Base-by-base conservation (phyloP, 2,113 vertebrate genomes). In the Promerops cafer region DNA sequence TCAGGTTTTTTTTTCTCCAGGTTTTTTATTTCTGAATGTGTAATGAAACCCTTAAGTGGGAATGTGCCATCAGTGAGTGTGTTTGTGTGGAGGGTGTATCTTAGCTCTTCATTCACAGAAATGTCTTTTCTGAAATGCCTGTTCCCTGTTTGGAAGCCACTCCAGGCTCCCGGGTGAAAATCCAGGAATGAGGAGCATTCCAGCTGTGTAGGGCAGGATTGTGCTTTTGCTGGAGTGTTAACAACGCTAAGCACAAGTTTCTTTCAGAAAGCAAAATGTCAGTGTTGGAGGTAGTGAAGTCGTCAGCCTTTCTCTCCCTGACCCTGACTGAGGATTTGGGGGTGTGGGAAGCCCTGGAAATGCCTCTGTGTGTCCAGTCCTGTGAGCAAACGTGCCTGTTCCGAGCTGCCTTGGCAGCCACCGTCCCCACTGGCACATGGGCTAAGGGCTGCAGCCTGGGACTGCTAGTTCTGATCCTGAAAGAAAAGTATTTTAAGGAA, bases 401-500 rank as follows among this genome's bases (percentile, higher is more conserved):
- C 71, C 1, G 10, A 35, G 72, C 79, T 81, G 79, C 71, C 83
- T 91, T 95, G 96, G 94, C 93, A 90, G 6, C 77, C 39, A 4
- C 40, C n/a, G 0, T 47, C 72, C 70, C 82, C 47, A 9, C 14
- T 89, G 89, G 93, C 89, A 74, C 88, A 39, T 3, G 93, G 66
- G 83, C 83, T 77, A 14, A 44, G 92, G 54, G 77, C 87, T 90
- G 87, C 44, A 84, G 76, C 70, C 66, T 27, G 83, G 82, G 33
- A 90, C 91, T 92, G 85, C 72, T 35, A 45, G 88, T 95, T 80
- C 88, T 80, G 75, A 89, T 80, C 82, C 76, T n/a, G 80, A 61
- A 80, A 94, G 82, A 39, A 37, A 88, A 93, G 39, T 88, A 59
- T 89, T 96, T 81, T 83, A 91, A 95, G 92, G 92, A 96, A 93